Evolutionary conservation across 1,140 invertebrate genomes (phyloP).

Genomic region (Drosophila nasuta): DNA sequence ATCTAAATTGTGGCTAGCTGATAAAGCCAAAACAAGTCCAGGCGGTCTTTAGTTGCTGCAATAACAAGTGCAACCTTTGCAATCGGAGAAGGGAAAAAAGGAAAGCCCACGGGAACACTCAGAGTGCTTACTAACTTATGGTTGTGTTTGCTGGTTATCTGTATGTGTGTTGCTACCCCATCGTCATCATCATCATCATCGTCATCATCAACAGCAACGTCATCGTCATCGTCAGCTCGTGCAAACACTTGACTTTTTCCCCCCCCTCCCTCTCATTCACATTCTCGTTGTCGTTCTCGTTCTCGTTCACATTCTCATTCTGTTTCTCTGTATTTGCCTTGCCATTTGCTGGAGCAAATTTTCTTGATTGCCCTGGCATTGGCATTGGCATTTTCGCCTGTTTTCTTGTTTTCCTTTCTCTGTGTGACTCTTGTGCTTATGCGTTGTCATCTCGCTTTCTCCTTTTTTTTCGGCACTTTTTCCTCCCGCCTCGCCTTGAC

Average conservation of each 20-base stretch:
- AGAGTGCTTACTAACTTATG: slow-evolving; percentile 33
- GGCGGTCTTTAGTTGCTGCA: slow-evolving; percentile 18
- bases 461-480: slow-evolving; percentile 14
- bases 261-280: not conserved
- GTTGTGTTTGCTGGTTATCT: slow-evolving; percentile 24
- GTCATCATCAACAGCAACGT: slow-evolving; percentile 1
- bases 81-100: slow-evolving; percentile 11
- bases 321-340: slow-evolving; percentile 64
- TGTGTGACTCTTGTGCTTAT: slow-evolving; percentile 50
- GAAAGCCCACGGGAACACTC: slow-evolving; percentile 23
- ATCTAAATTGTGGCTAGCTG: slow-evolving; percentile 25
- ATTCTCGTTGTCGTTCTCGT: not conserved
- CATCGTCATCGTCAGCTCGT: slow-evolving; percentile 40
- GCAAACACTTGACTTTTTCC: slow-evolving; percentile 60
- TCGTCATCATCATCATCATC: slow-evolving; percentile 17
- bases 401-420: slow-evolving; percentile 48
- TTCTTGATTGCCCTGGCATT: slow-evolving; percentile 77
- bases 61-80: slow-evolving; percentile 24
- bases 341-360: slow-evolving; percentile 74
- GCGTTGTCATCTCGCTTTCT: slow-evolving; percentile 69
- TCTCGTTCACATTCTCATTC: slow-evolving; percentile 18
- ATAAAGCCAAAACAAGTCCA: slow-evolving; percentile 14
- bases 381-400: slow-evolving; percentile 66
- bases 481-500: slow-evolving; percentile 31
- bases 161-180: slow-evolving; percentile 12